Percentiles rank a stretch among this genome's conserved stretches.
These are phyloP conservation scores for Eciton burchellii DNA, from an alignment of 1,140 invertebrate species.

Conservation along the genomic window DNA sequence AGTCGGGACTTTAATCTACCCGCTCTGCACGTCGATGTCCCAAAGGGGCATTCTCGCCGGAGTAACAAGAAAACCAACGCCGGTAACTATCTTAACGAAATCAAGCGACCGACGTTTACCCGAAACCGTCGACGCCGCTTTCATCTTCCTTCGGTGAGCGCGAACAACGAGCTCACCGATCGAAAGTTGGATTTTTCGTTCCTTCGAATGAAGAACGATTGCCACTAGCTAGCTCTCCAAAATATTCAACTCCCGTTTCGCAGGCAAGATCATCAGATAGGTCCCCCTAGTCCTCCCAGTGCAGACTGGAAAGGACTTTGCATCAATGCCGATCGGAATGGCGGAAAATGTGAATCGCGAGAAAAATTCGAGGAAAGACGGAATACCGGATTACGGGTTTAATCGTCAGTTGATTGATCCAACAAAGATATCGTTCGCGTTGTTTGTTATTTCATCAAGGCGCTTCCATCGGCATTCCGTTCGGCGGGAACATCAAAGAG, in stretches of 20 bases:
- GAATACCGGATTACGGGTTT: too few species aligned
- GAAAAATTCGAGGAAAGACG: too few species aligned
- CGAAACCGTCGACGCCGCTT: not conserved
- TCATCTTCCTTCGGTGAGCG: not conserved
- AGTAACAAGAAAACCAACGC: slow-evolving; percentile 19
- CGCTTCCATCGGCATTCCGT: not conserved
- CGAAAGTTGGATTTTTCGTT: not conserved
- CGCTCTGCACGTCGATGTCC: slow-evolving; percentile 5
- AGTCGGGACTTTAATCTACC: slow-evolving; percentile 10
- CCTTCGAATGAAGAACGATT: not conserved
- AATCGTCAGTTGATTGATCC: too few species aligned
- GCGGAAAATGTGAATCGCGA: too few species aligned
- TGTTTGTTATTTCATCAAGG: not conserved
- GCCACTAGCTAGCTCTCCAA: not conserved
- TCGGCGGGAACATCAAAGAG: not conserved
- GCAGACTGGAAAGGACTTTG: too few species aligned
- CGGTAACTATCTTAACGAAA: slow-evolving; percentile 30
- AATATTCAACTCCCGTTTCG: not conserved
- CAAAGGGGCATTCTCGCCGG: not conserved
- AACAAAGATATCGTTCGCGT: too few species aligned
- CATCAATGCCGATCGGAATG: too few species aligned
- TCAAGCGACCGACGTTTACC: slow-evolving; percentile 27
- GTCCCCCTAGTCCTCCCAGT: too few species aligned
- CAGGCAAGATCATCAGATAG: not conserved
- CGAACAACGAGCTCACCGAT: not conserved